Evolutionary conservation across 1,140 invertebrate genomes (phyloP).

Genomic region (Acromyrmex echinatior): DNA sequence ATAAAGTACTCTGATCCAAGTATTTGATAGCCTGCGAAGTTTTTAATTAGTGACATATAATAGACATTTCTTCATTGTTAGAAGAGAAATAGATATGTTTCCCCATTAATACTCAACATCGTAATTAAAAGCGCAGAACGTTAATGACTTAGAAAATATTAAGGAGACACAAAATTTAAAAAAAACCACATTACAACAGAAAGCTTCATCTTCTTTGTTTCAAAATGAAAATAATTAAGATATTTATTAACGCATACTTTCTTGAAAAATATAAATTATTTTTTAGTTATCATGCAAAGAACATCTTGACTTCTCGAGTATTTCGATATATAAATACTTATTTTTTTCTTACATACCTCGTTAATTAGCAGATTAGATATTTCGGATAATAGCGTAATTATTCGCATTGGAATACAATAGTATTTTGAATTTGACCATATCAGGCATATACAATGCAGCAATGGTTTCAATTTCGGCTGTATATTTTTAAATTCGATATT

Average conservation of each 20-base stretch:
- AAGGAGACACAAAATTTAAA: neutral
- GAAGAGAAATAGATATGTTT: neutral
- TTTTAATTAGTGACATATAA: conserved; percentile 11
- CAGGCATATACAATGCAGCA: conserved; percentile 92
- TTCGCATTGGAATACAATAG: conserved; percentile 92
- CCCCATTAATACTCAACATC: neutral
- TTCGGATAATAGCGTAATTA: conserved; percentile 91
- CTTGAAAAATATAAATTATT: neutral
- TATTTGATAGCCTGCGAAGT: conserved; percentile 73
- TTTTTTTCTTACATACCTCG: conserved; percentile 85
- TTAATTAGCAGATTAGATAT: conserved; percentile 93
- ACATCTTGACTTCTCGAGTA: neutral
- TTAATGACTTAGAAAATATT: neutral
- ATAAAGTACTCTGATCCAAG: conserved; percentile 87
- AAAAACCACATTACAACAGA: neutral
- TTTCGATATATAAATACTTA: conserved; percentile 40
- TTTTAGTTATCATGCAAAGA: neutral
- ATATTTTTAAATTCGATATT: conserved; percentile 90
- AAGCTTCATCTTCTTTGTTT: neutral
- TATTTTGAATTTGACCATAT: conserved; percentile 95
- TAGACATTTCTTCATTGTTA: neutral
- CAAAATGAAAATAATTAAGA: neutral
- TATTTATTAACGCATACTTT: neutral
- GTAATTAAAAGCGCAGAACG: neutral
- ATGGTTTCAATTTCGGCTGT: conserved; percentile 88